Evolutionary conservation across 2,797 vertebrate genomes (phyloP).

Genomic region (Chrosomus eos): DNA sequence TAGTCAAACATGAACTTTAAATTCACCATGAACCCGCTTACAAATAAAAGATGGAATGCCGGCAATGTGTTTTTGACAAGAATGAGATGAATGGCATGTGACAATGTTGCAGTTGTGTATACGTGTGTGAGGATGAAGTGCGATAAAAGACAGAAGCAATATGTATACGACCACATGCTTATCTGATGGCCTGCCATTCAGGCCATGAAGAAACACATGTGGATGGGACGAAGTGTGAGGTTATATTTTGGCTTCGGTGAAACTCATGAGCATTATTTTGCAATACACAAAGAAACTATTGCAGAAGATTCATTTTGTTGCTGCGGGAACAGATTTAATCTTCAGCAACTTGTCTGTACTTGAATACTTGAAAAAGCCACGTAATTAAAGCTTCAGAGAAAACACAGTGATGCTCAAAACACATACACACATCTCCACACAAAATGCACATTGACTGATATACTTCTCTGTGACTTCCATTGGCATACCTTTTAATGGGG

Average conservation of each 20-base stretch:
- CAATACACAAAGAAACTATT: not conserved
- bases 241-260: conserved; percentile 19
- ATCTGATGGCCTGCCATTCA: conserved; percentile 26
- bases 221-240: conserved; percentile 13
- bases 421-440: conserved; percentile 6
- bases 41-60: conserved; percentile 16
- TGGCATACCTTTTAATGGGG: conserved; percentile 12
- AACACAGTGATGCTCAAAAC: conserved; percentile 15
- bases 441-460: conserved; percentile 8
- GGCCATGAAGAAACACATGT: conserved; percentile 28
- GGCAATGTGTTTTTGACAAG: not conserved
- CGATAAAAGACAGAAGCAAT: conserved; percentile 31
- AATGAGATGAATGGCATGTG: conserved; percentile 46
- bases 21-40: not conserved
- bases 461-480: not conserved
- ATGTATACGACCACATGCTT: conserved; percentile 53
- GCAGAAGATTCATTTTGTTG: conserved; percentile 3
- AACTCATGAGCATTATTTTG: conserved; percentile 35
- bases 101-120: conserved; percentile 35
- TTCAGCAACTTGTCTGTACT: conserved; percentile 1
- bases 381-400: conserved; percentile 15
- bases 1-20: conserved; percentile 47
- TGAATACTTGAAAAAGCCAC: not conserved
- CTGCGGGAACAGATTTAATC: conserved; percentile 1
- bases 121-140: not conserved